Evolutionary conservation across 2,113 vertebrate genomes (phyloP).

Genomic region (Rhinogobius similis): DNA sequence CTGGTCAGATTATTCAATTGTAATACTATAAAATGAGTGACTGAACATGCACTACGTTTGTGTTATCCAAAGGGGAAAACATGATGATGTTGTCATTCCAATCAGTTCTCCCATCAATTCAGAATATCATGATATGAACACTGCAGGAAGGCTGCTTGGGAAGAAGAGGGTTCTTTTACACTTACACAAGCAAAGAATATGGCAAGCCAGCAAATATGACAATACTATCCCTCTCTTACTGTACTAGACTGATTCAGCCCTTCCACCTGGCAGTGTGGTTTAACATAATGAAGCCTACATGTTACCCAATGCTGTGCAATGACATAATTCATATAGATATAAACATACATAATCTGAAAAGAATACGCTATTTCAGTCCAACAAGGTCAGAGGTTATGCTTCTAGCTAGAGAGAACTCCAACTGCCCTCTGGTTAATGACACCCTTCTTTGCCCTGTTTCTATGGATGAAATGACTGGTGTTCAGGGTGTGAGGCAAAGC

Average conservation of each 20-base stretch:
- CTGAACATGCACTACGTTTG: slow-evolving; percentile 50
- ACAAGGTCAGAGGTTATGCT: slow-evolving; percentile 21
- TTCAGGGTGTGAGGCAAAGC: slow-evolving; percentile 49
- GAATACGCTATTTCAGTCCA: slow-evolving; percentile 25
- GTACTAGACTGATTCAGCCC: not conserved
- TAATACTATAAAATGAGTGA: slow-evolving; percentile 42
- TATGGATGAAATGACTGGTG: slow-evolving; percentile 43
- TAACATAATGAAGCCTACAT: slow-evolving; percentile 43
- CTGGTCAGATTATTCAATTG: slow-evolving; percentile 51
- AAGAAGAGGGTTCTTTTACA: slow-evolving; percentile 17
- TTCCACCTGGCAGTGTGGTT: slow-evolving; percentile 4
- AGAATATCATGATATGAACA: slow-evolving; percentile 39
- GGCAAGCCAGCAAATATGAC: not conserved
- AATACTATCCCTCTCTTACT: not conserved
- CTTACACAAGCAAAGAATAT: slow-evolving; percentile 10
- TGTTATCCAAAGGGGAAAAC: slow-evolving; percentile 20
- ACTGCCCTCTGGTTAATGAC: slow-evolving; percentile 20
- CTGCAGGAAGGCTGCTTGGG: slow-evolving; percentile 33
- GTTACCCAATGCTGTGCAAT: slow-evolving; percentile 25
- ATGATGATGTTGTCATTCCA: slow-evolving; percentile 18
- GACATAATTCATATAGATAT: slow-evolving; percentile 34
- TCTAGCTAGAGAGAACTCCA: slow-evolving; percentile 27
- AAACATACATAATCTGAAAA: slow-evolving; percentile 5
- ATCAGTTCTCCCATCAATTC: slow-evolving; percentile 18
- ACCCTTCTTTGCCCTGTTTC: slow-evolving; percentile 57